These are phyloP conservation scores for Pelusios castaneus DNA, from an alignment of 2,113 vertebrate genomes.

Conservation along the genomic window DNA sequence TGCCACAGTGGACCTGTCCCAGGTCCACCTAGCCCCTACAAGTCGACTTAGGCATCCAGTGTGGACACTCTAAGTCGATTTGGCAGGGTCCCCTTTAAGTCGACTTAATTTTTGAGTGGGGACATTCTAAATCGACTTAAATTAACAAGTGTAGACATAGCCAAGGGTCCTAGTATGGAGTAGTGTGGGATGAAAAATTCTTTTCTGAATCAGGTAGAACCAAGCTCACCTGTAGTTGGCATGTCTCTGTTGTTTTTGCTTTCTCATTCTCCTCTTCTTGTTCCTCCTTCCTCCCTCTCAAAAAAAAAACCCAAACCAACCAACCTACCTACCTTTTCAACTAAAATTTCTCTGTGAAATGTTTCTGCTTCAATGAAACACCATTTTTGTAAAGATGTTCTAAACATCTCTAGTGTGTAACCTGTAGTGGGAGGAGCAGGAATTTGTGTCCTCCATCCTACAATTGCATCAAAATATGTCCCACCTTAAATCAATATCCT, in stretches of 20 bases:
- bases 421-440: neutral
- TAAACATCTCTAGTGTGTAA: neutral
- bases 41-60: too few species aligned
- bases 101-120: too few species aligned
- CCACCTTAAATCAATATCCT: neutral
- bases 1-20: too few species aligned
- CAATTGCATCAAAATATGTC: neutral
- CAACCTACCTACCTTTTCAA: neutral
- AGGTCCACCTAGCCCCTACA: too few species aligned
- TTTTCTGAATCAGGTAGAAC: neutral
- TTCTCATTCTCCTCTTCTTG: neutral
- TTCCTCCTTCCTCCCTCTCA: too few species aligned
- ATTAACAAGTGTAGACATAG: too few species aligned
- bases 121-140: too few species aligned
- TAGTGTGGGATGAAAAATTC: neutral
- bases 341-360: neutral
- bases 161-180: neutral
- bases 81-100: too few species aligned
- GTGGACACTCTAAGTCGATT: too few species aligned
- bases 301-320: too few species aligned
- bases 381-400: neutral
- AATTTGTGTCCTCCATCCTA: neutral
- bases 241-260: neutral
- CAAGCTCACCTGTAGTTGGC: neutral
- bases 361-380: neutral